Conservation (phyloP, 2,888 invertebrate species). For the Schizaphis graminum region DNA sequence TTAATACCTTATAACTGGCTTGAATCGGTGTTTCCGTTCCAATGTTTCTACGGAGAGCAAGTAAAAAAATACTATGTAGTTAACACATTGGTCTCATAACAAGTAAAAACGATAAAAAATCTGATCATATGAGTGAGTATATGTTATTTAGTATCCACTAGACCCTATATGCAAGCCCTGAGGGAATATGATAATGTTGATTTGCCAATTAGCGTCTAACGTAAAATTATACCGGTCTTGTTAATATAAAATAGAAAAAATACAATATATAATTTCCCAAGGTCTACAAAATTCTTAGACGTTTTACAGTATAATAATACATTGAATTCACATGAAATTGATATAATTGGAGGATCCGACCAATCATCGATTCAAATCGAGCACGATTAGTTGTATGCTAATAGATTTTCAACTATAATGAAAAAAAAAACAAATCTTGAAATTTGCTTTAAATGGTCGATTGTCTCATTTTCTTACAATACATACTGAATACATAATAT, state of each 20-base stretch:
- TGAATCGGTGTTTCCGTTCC: not conserved
- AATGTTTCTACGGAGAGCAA: not conserved
- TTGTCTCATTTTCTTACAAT: constrained; percentile 13
- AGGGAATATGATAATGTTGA: constrained; percentile 42
- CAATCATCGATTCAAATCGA: not conserved
- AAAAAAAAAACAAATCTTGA: not conserved
- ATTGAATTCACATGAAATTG: not conserved
- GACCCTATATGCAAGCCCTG: not conserved
- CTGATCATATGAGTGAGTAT: constrained; percentile 5
- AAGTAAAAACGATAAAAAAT: not conserved
- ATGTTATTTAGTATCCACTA: not conserved
- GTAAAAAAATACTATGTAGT: not conserved
- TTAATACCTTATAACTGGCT: not conserved
- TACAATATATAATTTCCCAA: constrained; percentile 24
- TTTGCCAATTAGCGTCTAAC: constrained; percentile 40
- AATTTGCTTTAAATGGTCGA: constrained; percentile 24
- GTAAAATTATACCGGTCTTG: constrained; percentile 39
- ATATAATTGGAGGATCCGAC: not conserved
- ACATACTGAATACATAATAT: not conserved
- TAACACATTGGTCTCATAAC: not conserved
- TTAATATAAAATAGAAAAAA: constrained; percentile 21
- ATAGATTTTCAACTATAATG: not conserved
- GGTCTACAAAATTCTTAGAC: constrained; percentile 42
- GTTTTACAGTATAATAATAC: not conserved
- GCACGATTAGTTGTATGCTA: constrained; percentile 12